Conservation (phyloP, 2,888 invertebrate genomes). For the Melieria picta region DNA sequence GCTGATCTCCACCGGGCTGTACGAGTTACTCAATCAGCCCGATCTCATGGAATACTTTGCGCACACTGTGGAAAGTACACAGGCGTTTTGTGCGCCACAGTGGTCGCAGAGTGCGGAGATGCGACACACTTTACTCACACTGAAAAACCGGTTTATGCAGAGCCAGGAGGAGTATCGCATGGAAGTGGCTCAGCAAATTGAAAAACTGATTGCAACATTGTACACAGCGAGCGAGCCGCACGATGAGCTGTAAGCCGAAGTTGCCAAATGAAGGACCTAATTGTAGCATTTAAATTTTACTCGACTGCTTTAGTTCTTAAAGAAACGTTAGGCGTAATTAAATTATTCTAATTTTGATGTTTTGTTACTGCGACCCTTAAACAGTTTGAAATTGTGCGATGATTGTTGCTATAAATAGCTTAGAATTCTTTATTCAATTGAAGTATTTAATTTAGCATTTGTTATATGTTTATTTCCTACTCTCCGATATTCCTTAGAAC, state of each 20-base stretch:
- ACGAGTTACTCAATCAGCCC: conserved; percentile 55
- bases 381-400: too few relatives aligned
- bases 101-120: conserved; percentile 58
- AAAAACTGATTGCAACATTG: conserved; percentile 45
- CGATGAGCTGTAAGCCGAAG: conserved; percentile 50
- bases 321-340: background rate
- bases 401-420: too few relatives aligned
- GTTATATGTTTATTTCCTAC: too few relatives aligned
- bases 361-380: background rate
- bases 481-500: too few relatives aligned
- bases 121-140: conserved; percentile 54
- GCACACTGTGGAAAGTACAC: conserved; percentile 50
- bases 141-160: conserved; percentile 53
- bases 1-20: conserved; percentile 52
- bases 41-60: conserved; percentile 59
- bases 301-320: conserved; percentile 23
- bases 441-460: too few relatives aligned
- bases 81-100: conserved; percentile 49
- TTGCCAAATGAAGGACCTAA: background rate
- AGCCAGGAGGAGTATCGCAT: conserved; percentile 58
- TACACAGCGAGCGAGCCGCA: conserved; percentile 45
- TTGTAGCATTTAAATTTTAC: conserved; percentile 12
- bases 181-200: conserved; percentile 55
- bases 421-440: too few relatives aligned
- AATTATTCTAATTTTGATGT: background rate